Evolutionary conservation across 2,113 vertebrate species (phyloP), one percentile per base, ranked within the genome.

Genomic region (Terrapene triunguis): DNA sequence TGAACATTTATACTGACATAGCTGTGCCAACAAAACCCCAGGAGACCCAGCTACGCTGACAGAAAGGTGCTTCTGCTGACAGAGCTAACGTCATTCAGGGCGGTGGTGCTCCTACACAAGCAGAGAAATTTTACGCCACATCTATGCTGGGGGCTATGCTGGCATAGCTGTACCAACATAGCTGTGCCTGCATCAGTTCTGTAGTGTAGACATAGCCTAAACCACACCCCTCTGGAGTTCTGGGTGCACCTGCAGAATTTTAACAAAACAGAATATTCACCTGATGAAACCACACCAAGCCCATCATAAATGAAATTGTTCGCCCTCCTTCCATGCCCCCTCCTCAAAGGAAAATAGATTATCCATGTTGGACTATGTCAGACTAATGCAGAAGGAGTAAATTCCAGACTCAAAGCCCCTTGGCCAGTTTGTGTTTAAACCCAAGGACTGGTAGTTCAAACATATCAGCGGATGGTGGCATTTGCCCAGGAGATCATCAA

Each of bases 311-410:
- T 72, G 8, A 21, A 72, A 80, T 87, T 29, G 86, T 53, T 85
- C 29, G 22, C 69, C 80, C 84, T 81, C 87, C 65, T 90, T 44
- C 38, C 83, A 55, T 85, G 65, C 87, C 35, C 59, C 79, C 83
- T 88, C 82, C 44, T 92, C 81, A 78, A 88, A 94, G 93, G 50
- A 50, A 84, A 76, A 65, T 42, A 88, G 54, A 69, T 81, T n/a
- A 42, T 90, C 84, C 59, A 24, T 82, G 84, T 62, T 83, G 44
- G 91, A 94, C 19, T 53, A 57, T 35, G 54, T 88, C 89, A 92
- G 59, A 82, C 84, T 88, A 69, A 89, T 93, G 89, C 94, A 93
- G 80, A 27, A 80, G 85, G 65, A 38, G 72, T 74, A 38, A 44
- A 74, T 25, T 42, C 72, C 35, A 44, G 38, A 22, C 72, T 74